Percentiles rank a stretch among this genome's conserved stretches.
phyloP scores from a whole-genome alignment of 2,888 invertebrate genomes.

The Agonopterix subpropinquella region DNA sequence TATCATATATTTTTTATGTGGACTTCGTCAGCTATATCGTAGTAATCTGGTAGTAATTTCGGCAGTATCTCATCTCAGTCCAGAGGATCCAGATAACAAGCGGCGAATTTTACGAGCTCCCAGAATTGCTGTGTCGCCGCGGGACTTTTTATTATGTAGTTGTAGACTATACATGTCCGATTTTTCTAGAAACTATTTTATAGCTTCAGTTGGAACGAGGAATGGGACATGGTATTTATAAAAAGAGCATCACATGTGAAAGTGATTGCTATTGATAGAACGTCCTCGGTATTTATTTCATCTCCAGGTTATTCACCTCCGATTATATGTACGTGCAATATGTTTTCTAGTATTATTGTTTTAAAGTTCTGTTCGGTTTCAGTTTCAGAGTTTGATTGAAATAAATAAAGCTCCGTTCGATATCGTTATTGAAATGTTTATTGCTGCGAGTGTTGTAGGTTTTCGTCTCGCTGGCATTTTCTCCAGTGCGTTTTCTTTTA shows the following conservation, averaged over 20 bases:
- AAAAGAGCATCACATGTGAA: background rate
- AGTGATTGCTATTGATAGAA: conserved; percentile 6
- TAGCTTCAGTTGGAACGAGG: background rate
- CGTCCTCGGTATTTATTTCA: conserved; percentile 16
- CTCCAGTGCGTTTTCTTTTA: too few species aligned
- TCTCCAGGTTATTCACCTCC: conserved; percentile 3
- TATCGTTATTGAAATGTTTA: too few species aligned
- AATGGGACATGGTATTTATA: background rate
- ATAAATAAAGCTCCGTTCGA: too few species aligned
- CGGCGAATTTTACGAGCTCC: conserved; percentile 45
- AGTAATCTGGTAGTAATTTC: conserved; percentile 14
- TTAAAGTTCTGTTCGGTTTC: too few species aligned
- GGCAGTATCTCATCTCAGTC: conserved; percentile 27
- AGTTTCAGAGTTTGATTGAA: too few species aligned
- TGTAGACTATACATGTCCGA: conserved; percentile 15
- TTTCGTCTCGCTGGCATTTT: too few species aligned
- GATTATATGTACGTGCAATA: too few species aligned
- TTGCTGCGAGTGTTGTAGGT: too few species aligned
- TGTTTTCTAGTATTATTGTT: too few species aligned
- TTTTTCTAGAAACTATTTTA: conserved; percentile 25
- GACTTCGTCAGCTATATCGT: background rate
- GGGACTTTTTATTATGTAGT: conserved; percentile 28
- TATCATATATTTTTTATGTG: background rate
- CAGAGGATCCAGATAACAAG: conserved; percentile 41
- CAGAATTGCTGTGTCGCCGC: conserved; percentile 31